phyloP scores from a whole-genome alignment of 2,113 vertebrate genomes.

The Lamprotornis superbus region DNA sequence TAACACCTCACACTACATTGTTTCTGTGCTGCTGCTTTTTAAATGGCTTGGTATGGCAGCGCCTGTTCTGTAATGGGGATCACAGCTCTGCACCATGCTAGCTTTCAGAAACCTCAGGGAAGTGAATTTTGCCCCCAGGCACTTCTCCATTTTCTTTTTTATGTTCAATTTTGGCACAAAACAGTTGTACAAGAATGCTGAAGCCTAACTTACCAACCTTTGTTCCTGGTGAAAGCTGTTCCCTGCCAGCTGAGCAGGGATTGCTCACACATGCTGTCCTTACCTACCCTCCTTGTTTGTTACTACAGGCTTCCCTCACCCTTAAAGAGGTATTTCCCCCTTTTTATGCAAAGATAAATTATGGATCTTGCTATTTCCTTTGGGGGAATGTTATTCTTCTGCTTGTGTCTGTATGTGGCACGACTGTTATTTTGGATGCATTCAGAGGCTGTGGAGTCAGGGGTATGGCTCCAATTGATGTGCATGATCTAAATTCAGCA shows the following conservation, averaged over 20 bases:
- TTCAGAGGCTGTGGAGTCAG: neutral
- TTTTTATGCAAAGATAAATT: neutral
- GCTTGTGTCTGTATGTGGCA: neutral
- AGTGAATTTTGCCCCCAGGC: neutral
- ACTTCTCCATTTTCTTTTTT: neutral
- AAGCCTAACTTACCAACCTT: neutral
- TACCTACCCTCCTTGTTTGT: too few relatives aligned
- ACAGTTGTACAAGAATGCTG: neutral
- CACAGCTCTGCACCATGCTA: neutral
- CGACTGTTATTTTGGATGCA: neutral
- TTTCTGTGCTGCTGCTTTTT: neutral
- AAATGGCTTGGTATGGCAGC: neutral
- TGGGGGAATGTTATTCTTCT: neutral
- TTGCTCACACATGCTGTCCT: accelerated
- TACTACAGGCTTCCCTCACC: neutral
- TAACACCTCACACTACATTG: neutral
- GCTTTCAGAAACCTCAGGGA: neutral
- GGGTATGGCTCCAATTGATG: neutral
- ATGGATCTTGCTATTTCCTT: neutral
- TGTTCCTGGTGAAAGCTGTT: neutral
- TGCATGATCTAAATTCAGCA: neutral
- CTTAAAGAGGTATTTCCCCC: neutral
- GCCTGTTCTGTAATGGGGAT: neutral
- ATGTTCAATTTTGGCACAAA: neutral
- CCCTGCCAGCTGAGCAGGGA: accelerated